Evolutionary conservation across 2,888 invertebrate species (phyloP).

Genomic region (Melipona beecheii): DNA sequence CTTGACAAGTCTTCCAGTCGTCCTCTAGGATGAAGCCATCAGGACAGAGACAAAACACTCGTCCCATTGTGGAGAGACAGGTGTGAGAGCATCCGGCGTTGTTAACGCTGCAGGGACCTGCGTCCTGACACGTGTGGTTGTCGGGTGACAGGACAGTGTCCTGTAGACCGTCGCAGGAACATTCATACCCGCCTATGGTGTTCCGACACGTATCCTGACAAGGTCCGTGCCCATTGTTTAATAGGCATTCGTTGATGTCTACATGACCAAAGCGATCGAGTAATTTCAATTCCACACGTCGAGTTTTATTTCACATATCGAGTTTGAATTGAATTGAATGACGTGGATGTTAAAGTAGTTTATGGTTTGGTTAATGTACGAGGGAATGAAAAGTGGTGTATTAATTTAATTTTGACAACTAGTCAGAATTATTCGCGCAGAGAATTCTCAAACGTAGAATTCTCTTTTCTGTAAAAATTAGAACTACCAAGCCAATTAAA

Average conservation of each 20-base stretch:
- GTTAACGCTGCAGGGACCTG: conserved; percentile 85
- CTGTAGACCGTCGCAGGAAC: conserved; percentile 86
- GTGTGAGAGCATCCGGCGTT: conserved; percentile 87
- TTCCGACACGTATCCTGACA: conserved; percentile 88
- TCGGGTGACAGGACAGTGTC: conserved; percentile 86
- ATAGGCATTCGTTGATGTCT: conserved; percentile 88
- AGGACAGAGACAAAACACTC: conserved; percentile 82
- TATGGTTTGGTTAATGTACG: background rate
- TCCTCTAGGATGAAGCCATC: conserved; percentile 82
- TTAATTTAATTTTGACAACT: too few relatives aligned
- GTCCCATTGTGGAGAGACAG: conserved; percentile 87
- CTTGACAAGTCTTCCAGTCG: conserved; percentile 83
- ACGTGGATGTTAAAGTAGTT: background rate
- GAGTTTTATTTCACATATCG: background rate
- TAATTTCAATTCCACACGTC: background rate
- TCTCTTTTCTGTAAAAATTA: too few relatives aligned
- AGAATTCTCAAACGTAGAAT: too few relatives aligned
- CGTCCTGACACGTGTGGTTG: conserved; percentile 86
- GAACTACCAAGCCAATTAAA: too few relatives aligned
- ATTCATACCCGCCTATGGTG: conserved; percentile 86
- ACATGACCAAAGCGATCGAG: background rate
- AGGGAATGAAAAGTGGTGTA: background rate
- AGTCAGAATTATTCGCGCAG: too few relatives aligned
- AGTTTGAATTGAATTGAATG: background rate
- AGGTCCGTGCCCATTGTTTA: conserved; percentile 88